Percentiles rank a stretch among this genome's conserved stretches.
Conservation (phyloP, 2,888 invertebrate genomes). For the Cacoxenus indagator region DNA sequence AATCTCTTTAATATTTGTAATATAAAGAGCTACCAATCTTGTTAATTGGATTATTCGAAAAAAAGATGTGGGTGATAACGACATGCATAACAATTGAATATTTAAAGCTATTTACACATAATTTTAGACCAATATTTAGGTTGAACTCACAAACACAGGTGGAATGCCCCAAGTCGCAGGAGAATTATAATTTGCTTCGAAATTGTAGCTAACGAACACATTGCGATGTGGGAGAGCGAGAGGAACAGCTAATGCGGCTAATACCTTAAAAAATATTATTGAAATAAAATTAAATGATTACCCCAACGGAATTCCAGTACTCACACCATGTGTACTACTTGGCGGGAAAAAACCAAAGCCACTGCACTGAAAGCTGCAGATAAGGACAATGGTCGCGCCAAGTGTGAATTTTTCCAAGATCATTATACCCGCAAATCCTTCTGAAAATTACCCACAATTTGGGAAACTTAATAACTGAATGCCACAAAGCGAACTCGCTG, state of each 20-base stretch:
- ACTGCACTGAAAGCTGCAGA: background rate
- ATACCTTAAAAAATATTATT: conserved; percentile 73
- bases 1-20: too few species aligned
- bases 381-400: background rate
- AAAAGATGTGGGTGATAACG: conserved; percentile 42
- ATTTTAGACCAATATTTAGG: conserved; percentile 24
- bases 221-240: conserved; percentile 79
- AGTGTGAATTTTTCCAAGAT: background rate
- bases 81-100: background rate
- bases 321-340: conserved; percentile 66
- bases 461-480: too few species aligned
- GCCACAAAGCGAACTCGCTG: too few species aligned
- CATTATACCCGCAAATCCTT: too few species aligned
- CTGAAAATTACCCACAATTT: too few species aligned
- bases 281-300: background rate
- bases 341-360: conserved; percentile 55
- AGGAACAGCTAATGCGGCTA: conserved; percentile 80
- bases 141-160: conserved; percentile 58
- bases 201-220: conserved; percentile 81
- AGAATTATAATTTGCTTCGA: conserved; percentile 78
- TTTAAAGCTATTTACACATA: background rate
- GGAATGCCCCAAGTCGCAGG: conserved; percentile 72
- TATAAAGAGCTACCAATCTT: too few species aligned
- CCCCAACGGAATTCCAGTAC: conserved; percentile 28
- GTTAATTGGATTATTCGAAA: conserved; percentile 47